Conservation (phyloP, 2,797 vertebrate species). For the Chrysolophus pictus region DNA sequence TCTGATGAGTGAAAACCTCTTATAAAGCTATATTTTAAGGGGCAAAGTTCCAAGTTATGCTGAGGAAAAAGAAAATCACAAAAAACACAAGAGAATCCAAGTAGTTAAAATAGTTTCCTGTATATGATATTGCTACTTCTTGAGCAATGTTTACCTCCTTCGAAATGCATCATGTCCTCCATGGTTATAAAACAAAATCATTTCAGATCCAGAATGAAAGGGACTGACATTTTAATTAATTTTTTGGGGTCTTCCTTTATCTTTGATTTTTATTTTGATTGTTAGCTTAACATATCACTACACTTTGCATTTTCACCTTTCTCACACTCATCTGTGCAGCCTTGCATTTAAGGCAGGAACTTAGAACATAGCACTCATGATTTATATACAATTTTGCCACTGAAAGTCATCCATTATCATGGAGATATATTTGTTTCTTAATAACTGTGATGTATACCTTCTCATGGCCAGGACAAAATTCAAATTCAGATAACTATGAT, state of each 20-base stretch:
- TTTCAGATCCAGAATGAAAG: not conserved
- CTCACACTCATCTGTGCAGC: not conserved
- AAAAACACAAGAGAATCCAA: not conserved
- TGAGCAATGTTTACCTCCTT: not conserved
- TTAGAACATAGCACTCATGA: not conserved
- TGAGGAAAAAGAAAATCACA: not conserved
- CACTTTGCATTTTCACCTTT: not conserved
- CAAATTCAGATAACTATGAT: not conserved
- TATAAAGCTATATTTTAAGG: not conserved
- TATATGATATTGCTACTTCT: not conserved
- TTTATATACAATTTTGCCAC: not conserved
- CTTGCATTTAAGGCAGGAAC: not conserved
- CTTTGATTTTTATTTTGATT: not conserved
- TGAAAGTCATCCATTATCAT: not conserved
- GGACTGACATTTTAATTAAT: not conserved
- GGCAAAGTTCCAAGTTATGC: not conserved
- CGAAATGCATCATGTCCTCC: not conserved
- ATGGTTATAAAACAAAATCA: not conserved
- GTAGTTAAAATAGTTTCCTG: not conserved
- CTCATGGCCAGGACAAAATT: not conserved
- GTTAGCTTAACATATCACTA: not conserved
- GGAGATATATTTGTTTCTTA: not conserved
- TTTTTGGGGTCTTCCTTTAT: not conserved
- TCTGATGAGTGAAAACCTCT: not conserved
- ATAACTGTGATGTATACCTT: not conserved